phyloP scores from a whole-genome alignment of 2,888 invertebrate species.

The Calephelis perditalis region DNA sequence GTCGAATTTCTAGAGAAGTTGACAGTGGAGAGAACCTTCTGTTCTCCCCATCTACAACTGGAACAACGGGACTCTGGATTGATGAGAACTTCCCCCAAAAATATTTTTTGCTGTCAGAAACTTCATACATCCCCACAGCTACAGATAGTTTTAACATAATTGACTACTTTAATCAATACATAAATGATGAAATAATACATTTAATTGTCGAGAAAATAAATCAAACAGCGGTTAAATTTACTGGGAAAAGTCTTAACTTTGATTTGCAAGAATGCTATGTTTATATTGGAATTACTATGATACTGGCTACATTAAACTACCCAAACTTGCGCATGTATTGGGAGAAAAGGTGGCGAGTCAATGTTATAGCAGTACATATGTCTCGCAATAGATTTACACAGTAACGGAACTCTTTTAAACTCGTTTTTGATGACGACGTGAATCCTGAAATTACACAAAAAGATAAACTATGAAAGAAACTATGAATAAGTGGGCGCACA shows the following conservation, averaged over 20 bases:
- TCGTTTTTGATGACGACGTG: slow-evolving; percentile 26
- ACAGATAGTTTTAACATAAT: too few relatives aligned
- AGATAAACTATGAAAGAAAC: slow-evolving; percentile 28
- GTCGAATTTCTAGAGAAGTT: too few relatives aligned
- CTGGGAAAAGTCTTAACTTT: not conserved
- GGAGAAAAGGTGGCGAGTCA: slow-evolving; percentile 12
- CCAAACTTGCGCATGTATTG: slow-evolving; percentile 14
- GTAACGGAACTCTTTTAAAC: slow-evolving; percentile 16
- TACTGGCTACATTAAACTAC: slow-evolving; percentile 8
- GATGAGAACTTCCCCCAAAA: too few relatives aligned
- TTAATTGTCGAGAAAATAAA: too few relatives aligned
- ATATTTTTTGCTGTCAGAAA: too few relatives aligned
- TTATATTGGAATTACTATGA: slow-evolving; percentile 13
- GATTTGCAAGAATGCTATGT: slow-evolving; percentile 7
- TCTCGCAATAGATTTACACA: not conserved
- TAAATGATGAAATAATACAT: too few relatives aligned
- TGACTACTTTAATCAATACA: too few relatives aligned
- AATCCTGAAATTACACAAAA: slow-evolving; percentile 15
- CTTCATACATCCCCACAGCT: too few relatives aligned
- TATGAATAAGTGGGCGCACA: too few relatives aligned
- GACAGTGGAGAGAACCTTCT: too few relatives aligned
- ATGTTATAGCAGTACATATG: not conserved
- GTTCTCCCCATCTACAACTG: too few relatives aligned
- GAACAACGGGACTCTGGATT: too few relatives aligned
- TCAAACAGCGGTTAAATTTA: not conserved